Conservation (phyloP, 1,140 invertebrate species). For the Atta texana region DNA sequence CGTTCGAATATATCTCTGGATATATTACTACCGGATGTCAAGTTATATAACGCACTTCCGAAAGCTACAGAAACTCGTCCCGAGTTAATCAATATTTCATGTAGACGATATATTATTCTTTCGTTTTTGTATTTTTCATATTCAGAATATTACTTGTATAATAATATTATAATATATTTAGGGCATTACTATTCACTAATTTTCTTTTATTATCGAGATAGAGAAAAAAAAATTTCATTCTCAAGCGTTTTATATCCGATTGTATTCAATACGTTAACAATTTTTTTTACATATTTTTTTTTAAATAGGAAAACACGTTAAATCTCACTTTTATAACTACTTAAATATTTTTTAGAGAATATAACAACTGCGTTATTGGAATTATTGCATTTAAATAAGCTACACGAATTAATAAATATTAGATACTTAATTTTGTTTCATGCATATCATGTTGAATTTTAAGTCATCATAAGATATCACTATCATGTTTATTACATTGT, state of each 20-base stretch:
- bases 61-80: constrained; percentile 5
- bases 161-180: no score
- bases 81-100: constrained; percentile 32
- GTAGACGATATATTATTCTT: not conserved
- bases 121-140: not conserved
- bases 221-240: not conserved
- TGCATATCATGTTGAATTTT: not conserved
- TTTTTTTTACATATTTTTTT: not conserved
- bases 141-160: no score
- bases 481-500: not conserved
- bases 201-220: not conserved
- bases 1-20: constrained; percentile 5
- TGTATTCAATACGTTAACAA: not conserved
- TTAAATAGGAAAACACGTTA: not conserved
- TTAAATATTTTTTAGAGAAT: not conserved
- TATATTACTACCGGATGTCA: constrained; percentile 20
- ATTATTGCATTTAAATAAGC: not conserved
- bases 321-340: not conserved
- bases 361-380: not conserved
- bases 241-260: not conserved
- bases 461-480: not conserved
- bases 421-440: not conserved
- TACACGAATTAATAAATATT: not conserved
- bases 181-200: not conserved
- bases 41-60: constrained; percentile 36